Conservation (phyloP, 2,888 invertebrate species). For the Thereva unica region DNA sequence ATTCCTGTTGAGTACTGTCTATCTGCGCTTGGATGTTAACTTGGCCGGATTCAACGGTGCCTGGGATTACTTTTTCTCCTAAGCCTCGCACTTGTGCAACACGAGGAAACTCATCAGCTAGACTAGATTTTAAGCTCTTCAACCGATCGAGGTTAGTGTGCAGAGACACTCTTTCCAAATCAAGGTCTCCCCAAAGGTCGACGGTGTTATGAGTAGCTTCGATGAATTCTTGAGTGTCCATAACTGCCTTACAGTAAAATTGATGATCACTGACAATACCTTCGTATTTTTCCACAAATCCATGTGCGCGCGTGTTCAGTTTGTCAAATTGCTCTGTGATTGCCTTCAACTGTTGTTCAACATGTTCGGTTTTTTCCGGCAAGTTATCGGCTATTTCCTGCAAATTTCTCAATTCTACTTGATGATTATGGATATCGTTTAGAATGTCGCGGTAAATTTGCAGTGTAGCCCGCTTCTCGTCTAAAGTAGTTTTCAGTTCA, state of each 20-base stretch:
- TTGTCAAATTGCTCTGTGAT: slow-evolving; percentile 74
- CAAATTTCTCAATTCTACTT: slow-evolving; percentile 81
- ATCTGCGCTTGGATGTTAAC: slow-evolving; percentile 84
- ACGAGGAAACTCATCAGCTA: slow-evolving; percentile 85
- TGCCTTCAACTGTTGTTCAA: slow-evolving; percentile 70
- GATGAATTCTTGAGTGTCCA: slow-evolving; percentile 85
- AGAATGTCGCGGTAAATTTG: slow-evolving; percentile 80
- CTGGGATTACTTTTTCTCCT: slow-evolving; percentile 89
- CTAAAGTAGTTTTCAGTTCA: slow-evolving; percentile 80
- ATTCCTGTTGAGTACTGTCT: slow-evolving; percentile 86
- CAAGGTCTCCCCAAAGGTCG: slow-evolving; percentile 79
- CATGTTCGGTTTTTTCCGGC: slow-evolving; percentile 76
- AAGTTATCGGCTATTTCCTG: slow-evolving; percentile 78
- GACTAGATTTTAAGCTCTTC: slow-evolving; percentile 74
- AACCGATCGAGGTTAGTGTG: slow-evolving; percentile 86
- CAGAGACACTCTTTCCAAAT: slow-evolving; percentile 80
- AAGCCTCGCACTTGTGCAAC: slow-evolving; percentile 78
- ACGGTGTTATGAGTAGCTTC: slow-evolving; percentile 82
- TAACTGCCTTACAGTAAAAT: slow-evolving; percentile 82
- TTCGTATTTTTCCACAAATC: slow-evolving; percentile 83
- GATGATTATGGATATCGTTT: slow-evolving; percentile 82
- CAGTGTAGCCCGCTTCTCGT: slow-evolving; percentile 88
- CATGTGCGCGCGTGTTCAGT: slow-evolving; percentile 71
- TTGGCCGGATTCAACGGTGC: slow-evolving; percentile 81
- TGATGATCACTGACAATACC: slow-evolving; percentile 87